Evolutionary conservation across 1,140 invertebrate genomes (phyloP).

Genomic region (Sycophila sp.): DNA sequence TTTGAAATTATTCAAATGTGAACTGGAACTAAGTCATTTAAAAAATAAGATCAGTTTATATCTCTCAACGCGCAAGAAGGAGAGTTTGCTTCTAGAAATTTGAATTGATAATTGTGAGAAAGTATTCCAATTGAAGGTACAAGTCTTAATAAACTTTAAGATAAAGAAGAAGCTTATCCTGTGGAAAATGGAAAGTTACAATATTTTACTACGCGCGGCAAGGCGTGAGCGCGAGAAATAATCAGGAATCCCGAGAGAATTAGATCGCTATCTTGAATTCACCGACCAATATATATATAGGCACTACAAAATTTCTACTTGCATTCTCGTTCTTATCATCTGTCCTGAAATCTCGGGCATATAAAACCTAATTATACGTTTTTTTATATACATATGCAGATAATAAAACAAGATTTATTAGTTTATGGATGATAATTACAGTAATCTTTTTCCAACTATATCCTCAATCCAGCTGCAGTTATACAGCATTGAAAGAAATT

Average conservation of each 20-base stretch:
- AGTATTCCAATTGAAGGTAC: background rate
- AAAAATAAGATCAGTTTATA: no score
- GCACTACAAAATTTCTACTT: background rate
- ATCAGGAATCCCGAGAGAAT: background rate
- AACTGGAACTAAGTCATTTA: no score
- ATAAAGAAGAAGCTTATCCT: background rate
- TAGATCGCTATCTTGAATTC: slow-evolving; percentile 14
- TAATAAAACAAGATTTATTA: no score
- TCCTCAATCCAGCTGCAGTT: no score
- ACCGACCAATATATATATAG: slow-evolving; percentile 7
- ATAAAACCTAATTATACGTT: background rate
- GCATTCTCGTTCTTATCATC: background rate
- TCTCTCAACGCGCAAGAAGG: no score
- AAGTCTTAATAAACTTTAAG: background rate
- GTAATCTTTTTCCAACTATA: no score
- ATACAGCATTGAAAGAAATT: no score
- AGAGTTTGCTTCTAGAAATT: background rate
- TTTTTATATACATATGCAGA: background rate
- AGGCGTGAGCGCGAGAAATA: background rate
- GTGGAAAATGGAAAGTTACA: slow-evolving; percentile 23
- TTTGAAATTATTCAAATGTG: no score
- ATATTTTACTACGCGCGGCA: background rate
- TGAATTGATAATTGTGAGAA: background rate
- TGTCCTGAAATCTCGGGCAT: background rate
- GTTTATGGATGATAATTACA: no score